Evolutionary conservation across 2,113 vertebrate genomes (phyloP), one percentile per base, ranked within the genome.

Genomic region (Paraplagusia blochii): DNA sequence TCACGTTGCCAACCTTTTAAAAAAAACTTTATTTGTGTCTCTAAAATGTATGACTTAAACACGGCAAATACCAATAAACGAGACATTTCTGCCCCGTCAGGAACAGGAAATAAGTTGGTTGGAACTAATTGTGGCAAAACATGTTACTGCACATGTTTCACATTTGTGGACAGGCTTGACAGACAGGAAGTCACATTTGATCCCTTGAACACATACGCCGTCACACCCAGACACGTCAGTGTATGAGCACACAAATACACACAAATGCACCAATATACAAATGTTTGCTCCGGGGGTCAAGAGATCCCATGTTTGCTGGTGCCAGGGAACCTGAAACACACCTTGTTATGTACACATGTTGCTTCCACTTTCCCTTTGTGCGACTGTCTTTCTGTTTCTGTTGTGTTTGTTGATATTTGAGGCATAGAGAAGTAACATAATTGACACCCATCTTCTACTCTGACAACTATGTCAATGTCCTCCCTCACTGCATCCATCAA

Each of bases 221-320:
- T 66, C 69, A 18, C 69, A 63, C 68, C 69, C 72, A 69, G 48
- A 62, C 69, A 69, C 17, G 48, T 66, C 62, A 62, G 49, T 50
- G 50, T 50, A 69, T 8, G 18, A n/a, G 45, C 54, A 43, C 8
- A 39, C 68, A 44, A 44, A 53, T 66, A 52, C 49, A 58, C 54
- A 57, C 17, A 56, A n/a, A n/a, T n/a, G n/a, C 52, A 51, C 43
- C 55, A 65, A 70, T 22, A 72, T 45, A 62, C 63, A 70, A 79
- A 82, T 74, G 58, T 84, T 85, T 85, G 74, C 76, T 72, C 71
- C 70, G 9, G 43, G 68, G 81, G 79, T 81, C 80, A 82, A 42
- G 17, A 61, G 74, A 76, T 76, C 85, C 72, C 68, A 74, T 75
- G 80, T 77, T 76, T 70, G 72, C 64, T 52, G 60, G 72, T 44